Conservation (phyloP, 2,113 vertebrate genomes). For the Leptosomus discolor region DNA sequence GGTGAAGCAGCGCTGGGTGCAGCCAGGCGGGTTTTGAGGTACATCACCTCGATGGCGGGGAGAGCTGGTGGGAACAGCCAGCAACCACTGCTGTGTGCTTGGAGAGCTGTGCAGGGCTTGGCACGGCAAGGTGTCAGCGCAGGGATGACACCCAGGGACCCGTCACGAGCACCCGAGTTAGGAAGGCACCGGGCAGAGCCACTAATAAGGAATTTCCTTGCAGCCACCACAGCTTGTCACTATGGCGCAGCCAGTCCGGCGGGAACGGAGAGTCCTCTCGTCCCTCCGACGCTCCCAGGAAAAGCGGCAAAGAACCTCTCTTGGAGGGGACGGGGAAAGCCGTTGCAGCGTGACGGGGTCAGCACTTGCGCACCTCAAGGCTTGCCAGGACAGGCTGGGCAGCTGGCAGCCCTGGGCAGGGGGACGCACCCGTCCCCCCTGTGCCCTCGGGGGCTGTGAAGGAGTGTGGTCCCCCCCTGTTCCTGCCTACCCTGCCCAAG, state of each 20-base stretch:
- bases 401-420: not conserved
- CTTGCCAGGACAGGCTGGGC: not conserved
- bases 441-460: rapidly evolving
- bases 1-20: not conserved
- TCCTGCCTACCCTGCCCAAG: not conserved
- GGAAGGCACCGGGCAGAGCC: not conserved
- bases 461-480: not conserved
- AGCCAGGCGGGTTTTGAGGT: not conserved
- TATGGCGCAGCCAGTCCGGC: not conserved
- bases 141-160: rapidly evolving
- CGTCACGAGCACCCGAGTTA: rapidly evolving
- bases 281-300: rapidly evolving
- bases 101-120: not conserved
- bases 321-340: not conserved
- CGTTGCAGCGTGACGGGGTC: rapidly evolving
- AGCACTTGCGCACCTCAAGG: not conserved
- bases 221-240: not conserved
- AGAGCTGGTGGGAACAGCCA: not conserved
- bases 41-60: rapidly evolving
- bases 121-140: rapidly evolving
- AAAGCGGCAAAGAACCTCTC: not conserved
- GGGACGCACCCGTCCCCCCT: not conserved
- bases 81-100: rapidly evolving
- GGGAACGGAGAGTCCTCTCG: rapidly evolving
- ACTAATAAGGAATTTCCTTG: not conserved